Base-by-base conservation (phyloP, 2,113 vertebrate species). In the Odocoileus virginianus region DNA sequence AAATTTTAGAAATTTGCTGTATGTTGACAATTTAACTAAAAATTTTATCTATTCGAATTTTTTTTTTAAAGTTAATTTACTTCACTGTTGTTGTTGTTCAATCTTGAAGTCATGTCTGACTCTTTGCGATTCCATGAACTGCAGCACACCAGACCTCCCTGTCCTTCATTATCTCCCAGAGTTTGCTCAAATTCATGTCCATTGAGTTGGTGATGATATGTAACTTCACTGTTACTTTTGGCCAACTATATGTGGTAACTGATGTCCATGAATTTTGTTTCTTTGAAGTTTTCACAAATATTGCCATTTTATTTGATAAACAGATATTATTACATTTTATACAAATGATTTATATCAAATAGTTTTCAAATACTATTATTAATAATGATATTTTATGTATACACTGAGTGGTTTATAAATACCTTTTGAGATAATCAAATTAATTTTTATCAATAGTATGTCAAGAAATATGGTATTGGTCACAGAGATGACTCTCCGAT, bases 381-480 rank as follows among this genome's bases (percentile, higher is more conserved):
- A 86, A 76, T 98, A 88, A 89, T 43, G 87, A 11, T 43, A 3
- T 57, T 94, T 96, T 83, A 81, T 91, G 13, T 97, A 58, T 45
- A 94, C 14, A 43, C 33, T 91, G 96, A 97, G 16, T 92, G 86
- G 23, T 89, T 94, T 94, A 97, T 97, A 82, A 97, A 91, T 67
- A 2, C 9, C 17, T 95, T 94, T 89, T 45, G 7, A 89, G 81
- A 58, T 97, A 95, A 98, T 43, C 36, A 96, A 98, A 97, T 97
- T 95, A 96, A 88, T 98, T 57, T 92, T 97, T 96, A 64, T 98
- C 96, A 98, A 67, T 94, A 87, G 54, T 33, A 7, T 97, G 50
- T 91, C 95, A 97, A 93, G 58, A 91, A 89, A 78, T 96, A 91
- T 95, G 54, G 14, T 84, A 45, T n/a, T 95, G 50, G 54, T 93